Percentiles rank a stretch among this genome's conserved stretches.
Conservation (phyloP, 1,140 invertebrate species). For the Heliconius melpomene region DNA sequence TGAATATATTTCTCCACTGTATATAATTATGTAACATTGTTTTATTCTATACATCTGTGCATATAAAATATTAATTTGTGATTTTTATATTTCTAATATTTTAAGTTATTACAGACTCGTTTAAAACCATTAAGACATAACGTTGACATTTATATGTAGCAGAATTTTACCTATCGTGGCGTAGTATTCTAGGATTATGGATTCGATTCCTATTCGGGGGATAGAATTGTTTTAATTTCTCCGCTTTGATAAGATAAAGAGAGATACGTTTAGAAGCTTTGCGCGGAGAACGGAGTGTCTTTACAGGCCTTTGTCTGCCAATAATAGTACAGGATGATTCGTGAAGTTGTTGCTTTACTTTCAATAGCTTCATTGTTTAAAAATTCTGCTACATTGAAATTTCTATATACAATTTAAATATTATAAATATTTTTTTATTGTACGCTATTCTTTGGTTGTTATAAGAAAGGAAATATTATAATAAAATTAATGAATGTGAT, state of each 20-base stretch:
- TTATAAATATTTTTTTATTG: neutral
- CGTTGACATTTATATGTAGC: neutral
- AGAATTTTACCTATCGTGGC: no score
- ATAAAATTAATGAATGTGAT: slow-evolving; percentile 15
- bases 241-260: no score
- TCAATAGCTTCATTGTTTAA: no score
- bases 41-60: neutral
- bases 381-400: no score
- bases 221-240: no score
- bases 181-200: neutral
- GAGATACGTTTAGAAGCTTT: no score
- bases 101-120: neutral
- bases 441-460: neutral
- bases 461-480: neutral
- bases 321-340: no score
- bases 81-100: neutral
- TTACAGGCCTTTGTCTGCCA: no score
- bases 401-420: neutral
- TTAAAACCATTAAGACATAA: neutral
- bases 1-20: neutral
- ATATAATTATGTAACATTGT: neutral
- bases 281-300: no score
- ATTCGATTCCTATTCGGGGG: neutral
- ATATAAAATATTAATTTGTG: neutral
- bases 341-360: no score